These are phyloP conservation scores for Macrotrachela quadricornifera DNA, from an alignment of 1,140 invertebrate species.

Conservation along the genomic window DNA sequence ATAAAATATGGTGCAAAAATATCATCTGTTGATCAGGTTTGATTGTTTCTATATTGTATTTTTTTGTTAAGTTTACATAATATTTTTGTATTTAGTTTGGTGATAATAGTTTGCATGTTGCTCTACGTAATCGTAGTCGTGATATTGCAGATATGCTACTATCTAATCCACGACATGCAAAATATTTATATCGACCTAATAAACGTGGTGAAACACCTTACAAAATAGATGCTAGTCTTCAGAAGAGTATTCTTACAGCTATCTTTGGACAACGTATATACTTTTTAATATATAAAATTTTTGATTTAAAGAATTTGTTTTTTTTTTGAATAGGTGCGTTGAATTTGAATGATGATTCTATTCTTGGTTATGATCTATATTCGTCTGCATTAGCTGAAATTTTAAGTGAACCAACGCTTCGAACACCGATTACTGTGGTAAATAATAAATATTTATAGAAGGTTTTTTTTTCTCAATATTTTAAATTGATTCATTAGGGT, in stretches of 20 bases:
- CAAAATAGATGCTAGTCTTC: conserved; percentile 79
- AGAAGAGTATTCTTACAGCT: conserved; percentile 76
- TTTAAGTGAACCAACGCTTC: conserved; percentile 74
- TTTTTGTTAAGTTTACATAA: background rate
- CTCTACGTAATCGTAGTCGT: conserved; percentile 71
- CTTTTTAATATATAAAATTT: background rate
- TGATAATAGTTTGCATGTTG: conserved; percentile 85
- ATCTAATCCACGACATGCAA: conserved; percentile 81
- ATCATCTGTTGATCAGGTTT: conserved; percentile 58
- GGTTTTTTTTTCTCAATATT: too few relatives aligned
- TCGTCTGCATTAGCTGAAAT: conserved; percentile 87
- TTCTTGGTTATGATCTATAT: conserved; percentile 89
- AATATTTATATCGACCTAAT: conserved; percentile 80
- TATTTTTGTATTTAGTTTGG: conserved; percentile 42
- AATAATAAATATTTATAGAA: too few relatives aligned
- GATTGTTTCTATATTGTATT: background rate
- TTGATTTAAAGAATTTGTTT: background rate
- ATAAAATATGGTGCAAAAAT: conserved; percentile 82
- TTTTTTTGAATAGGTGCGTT: conserved; percentile 42
- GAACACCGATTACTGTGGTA: conserved; percentile 71
- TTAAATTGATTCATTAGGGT: conserved; percentile 30
- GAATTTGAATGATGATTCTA: conserved; percentile 76
- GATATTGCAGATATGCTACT: conserved; percentile 75
- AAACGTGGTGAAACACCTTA: conserved; percentile 86
- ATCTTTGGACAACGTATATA: conserved; percentile 71